A percentile compares a stretch with the other conserved stretches of the same genome.
These are phyloP conservation scores for Australoheros facetus DNA, from an alignment of 2,797 vertebrate genomes.

Conservation along the genomic window DNA sequence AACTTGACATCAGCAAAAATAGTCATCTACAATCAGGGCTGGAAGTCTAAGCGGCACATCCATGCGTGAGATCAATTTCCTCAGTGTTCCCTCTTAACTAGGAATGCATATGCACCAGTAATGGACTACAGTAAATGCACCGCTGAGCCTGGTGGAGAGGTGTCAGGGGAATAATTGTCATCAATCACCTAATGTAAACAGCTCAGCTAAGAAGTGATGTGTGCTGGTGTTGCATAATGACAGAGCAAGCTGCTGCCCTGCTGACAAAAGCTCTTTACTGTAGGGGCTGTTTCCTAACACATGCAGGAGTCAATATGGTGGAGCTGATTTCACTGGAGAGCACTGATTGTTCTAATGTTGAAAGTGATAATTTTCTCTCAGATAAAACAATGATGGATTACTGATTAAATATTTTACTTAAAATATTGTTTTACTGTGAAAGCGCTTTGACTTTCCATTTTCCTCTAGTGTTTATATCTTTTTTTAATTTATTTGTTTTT, in stretches of 20 bases:
- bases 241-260: slow-evolving; percentile 43
- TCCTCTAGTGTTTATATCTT: background rate
- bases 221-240: slow-evolving; percentile 56
- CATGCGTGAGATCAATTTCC: slow-evolving; percentile 55
- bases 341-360: background rate
- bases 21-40: slow-evolving; percentile 28
- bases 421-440: background rate
- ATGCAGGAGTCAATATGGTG: slow-evolving; percentile 7
- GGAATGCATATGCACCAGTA: slow-evolving; percentile 35
- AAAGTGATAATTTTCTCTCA: background rate
- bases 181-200: slow-evolving; percentile 60
- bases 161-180: slow-evolving; percentile 58
- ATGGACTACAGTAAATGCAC: slow-evolving; percentile 48
- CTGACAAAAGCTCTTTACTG: slow-evolving; percentile 40
- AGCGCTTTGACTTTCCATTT: background rate
- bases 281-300: slow-evolving; percentile 16
- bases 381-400: background rate
- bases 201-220: slow-evolving; percentile 61
- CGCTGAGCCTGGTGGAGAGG: slow-evolving; percentile 34
- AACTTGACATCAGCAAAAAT: slow-evolving; percentile 41
- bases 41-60: slow-evolving; percentile 32
- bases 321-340: background rate
- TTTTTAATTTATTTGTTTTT: background rate
- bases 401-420: background rate
- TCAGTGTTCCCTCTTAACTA: slow-evolving; percentile 2